Evolutionary conservation across 1,140 invertebrate genomes (phyloP), one percentile per base, ranked within the genome.

Genomic region (Calosoma granatense): DNA sequence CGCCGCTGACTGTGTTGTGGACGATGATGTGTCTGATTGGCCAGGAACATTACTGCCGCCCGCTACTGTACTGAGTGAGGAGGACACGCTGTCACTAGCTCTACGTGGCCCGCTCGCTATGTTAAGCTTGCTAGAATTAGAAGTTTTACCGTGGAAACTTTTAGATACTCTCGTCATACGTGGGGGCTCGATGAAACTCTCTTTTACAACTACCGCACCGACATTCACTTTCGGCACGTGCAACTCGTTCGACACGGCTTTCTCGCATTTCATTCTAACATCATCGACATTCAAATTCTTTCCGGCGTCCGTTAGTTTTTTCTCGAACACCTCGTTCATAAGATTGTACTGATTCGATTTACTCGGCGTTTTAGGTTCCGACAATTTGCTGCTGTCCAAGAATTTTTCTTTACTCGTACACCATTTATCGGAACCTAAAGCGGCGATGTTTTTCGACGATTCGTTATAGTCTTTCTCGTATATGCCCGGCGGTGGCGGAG

Each of bases 101-200:
- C 71, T 63, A 52, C 71, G 60, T 2, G 56, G 60, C 19, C 56
- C 57, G 15, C 22, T 58, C 14, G 54, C 22, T 55, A 63, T 60
- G 57, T 66, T 63, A 54, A 63, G 36, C 22, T 58, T 56, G 53
- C 56, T 63, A 30, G 41, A 59, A 56, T 51, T 62, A 12, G 56
- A 59, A 15, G 63, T 58, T 69, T 76, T 72, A 22, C 69, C 72
- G 57, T 76, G 72, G 62, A 74, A 76, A 64, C 74, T 75, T 54
- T 68, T 72, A 20, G 75, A 69, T 43, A 74, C 66, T 19, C 74
- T 60, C 12, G 64, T 64, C 22, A 73, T 72, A 61, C 73, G 71
- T 2, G 71, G 69, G 1, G 75, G 72, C 61, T 77, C 76, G 9
- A 77, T 75, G 58, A 70, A 77, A 22, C 65, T 65, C 61, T 76